A percentile compares a stretch with the other conserved stretches of the same genome.
These are phyloP conservation scores for Coreius guichenoti DNA, from an alignment of 2,797 vertebrate genomes.

Conservation along the genomic window DNA sequence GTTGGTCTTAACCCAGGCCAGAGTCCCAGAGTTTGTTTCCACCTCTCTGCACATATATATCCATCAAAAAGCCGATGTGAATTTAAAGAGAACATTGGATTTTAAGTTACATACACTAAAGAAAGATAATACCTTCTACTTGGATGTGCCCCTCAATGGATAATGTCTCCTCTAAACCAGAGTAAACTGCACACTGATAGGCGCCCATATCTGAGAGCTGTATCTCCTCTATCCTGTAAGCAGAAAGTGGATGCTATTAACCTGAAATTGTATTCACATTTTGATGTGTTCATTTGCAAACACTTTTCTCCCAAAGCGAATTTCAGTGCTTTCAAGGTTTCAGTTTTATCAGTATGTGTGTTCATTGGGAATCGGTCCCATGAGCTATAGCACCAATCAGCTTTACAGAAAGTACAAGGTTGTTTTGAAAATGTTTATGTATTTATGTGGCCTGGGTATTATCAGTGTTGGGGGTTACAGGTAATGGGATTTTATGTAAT, in stretches of 20 bases:
- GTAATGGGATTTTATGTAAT: background rate
- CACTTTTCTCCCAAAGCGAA: background rate
- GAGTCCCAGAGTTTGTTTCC: background rate
- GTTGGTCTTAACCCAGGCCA: background rate
- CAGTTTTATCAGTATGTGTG: background rate
- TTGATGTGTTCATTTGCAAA: background rate
- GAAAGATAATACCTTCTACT: slow-evolving; percentile 82
- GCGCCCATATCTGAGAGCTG: slow-evolving; percentile 81
- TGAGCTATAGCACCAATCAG: background rate
- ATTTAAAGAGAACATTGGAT: background rate
- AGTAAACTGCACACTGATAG: slow-evolving; percentile 80
- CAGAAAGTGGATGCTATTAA: background rate
- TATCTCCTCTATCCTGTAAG: slow-evolving; percentile 80
- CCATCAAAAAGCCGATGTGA: background rate
- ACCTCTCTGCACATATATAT: background rate
- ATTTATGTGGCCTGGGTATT: background rate
- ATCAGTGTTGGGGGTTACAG: background rate
- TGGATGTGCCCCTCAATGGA: slow-evolving; percentile 81
- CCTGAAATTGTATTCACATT: background rate
- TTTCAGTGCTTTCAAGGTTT: background rate
- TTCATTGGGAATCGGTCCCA: background rate
- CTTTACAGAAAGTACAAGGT: background rate
- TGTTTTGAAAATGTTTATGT: background rate
- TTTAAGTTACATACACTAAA: background rate
- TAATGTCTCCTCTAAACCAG: slow-evolving; percentile 64